Conservation (phyloP, 2,113 vertebrate genomes). For the Oryzias celebensis region DNA sequence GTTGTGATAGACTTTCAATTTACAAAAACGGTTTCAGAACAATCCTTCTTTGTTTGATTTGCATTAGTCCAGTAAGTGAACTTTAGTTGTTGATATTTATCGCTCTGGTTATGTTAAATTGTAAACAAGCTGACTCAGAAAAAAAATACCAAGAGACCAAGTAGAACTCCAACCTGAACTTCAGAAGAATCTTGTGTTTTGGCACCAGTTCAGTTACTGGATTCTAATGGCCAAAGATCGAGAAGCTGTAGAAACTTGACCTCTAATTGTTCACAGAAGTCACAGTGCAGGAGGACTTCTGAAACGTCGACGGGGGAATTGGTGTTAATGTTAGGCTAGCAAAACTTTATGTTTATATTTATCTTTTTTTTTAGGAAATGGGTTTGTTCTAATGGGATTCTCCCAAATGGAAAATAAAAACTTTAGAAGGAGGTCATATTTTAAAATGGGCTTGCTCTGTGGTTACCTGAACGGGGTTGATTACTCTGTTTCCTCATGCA, state of each 20-base stretch:
- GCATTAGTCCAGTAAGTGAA: slow-evolving; percentile 44
- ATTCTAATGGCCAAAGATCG: slow-evolving; percentile 50
- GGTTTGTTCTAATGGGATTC: slow-evolving; percentile 51
- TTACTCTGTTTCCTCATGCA: slow-evolving; percentile 63
- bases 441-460: slow-evolving; percentile 74
- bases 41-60: slow-evolving; percentile 33
- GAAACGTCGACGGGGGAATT: slow-evolving; percentile 44
- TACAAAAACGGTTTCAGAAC: slow-evolving; percentile 34
- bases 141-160: slow-evolving; percentile 21
- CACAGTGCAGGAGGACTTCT: slow-evolving; percentile 63
- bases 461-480: slow-evolving; percentile 71
- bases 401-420: slow-evolving; percentile 41
- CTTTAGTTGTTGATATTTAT: slow-evolving; percentile 46
- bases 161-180: slow-evolving; percentile 27
- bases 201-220: slow-evolving; percentile 23
- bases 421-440: slow-evolving; percentile 54
- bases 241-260: slow-evolving; percentile 72
- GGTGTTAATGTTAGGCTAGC: slow-evolving; percentile 45
- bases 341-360: slow-evolving; percentile 46
- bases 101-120: slow-evolving; percentile 43
- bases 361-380: slow-evolving; percentile 44
- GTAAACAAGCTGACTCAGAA: slow-evolving; percentile 27
- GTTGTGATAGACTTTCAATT: slow-evolving; percentile 28
- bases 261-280: slow-evolving; percentile 80
- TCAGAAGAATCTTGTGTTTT: slow-evolving; percentile 43